Base-by-base conservation (phyloP, 2,888 invertebrate species). In the Papilio gigon region DNA sequence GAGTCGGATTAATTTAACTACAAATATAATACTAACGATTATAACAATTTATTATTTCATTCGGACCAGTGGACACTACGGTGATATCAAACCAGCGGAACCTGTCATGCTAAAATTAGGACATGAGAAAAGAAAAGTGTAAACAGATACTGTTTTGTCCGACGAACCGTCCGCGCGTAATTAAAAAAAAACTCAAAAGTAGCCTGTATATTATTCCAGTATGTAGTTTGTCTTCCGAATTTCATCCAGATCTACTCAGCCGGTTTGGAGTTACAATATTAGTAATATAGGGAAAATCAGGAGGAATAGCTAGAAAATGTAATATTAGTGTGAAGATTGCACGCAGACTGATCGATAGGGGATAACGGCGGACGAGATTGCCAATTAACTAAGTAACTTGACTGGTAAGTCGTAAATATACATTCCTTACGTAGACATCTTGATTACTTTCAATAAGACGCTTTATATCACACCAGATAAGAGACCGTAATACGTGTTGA, bases 311-410 rank as follows among this genome's bases (percentile, higher is more conserved):
- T 8, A 17, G 27, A 30, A 56, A 56, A 30, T 56, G 30, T 27
- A 30, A 56, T 9, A 56, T 56, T 56, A 30, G 30, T 56, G 53
- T 56, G 9, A 27, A 56, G 53, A 56, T 56, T 56, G 53, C 53
- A 56, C 53, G 30, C 30, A 56, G 53, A n/a, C 30, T 56, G 53
- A 56, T 56, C 30, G 53, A 56, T 56, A 56, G 17, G 14, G 53
- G 53, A 30, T 56, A 27, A 56, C 30, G 30, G 17, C 53, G 53
- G 53, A 30, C 53, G 53, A 53, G 50, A 56, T 56, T 56, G 53
- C 53, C 53, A 56, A 56, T 56, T 56, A 56, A 56, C 30, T 56
- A 30, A 56, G 53, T 56, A 56, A 56, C 53, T 56, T 56, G 30
- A 56, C 53, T 56, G n/a, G 30, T 56, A 30, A 56, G 53, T 56